phyloP scores from a whole-genome alignment of 2,888 invertebrate species.

The Mycalesis mineus region DNA sequence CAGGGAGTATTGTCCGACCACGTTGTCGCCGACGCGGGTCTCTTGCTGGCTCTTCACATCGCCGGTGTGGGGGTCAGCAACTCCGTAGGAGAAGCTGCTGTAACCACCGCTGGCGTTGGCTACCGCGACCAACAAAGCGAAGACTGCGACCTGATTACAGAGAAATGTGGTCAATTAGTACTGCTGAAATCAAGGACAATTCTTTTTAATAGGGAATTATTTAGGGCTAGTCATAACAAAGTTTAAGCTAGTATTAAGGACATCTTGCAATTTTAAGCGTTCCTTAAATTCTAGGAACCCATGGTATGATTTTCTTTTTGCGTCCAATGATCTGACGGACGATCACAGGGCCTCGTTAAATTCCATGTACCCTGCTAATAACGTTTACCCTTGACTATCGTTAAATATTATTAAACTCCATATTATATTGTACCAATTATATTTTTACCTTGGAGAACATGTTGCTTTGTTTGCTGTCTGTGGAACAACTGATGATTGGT shows the following conservation, averaged over 20 bases:
- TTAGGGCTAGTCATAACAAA: too few species aligned
- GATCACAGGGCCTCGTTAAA: not conserved
- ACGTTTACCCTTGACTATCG: not conserved
- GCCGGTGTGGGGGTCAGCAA: conserved; percentile 70
- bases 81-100: conserved; percentile 71
- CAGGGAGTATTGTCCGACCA: conserved; percentile 71
- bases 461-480: conserved; percentile 31
- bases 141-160: conserved; percentile 62
- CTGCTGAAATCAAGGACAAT: too few species aligned
- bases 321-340: not conserved
- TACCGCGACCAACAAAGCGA: conserved; percentile 66
- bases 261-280: too few species aligned
- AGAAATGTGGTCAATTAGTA: not conserved
- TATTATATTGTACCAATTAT: conserved; percentile 13
- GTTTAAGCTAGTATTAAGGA: too few species aligned
- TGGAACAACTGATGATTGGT: conserved; percentile 32
- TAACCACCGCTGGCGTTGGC: conserved; percentile 53
- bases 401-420: not conserved
- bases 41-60: conserved; percentile 72
- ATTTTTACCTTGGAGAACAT: conserved; percentile 36
- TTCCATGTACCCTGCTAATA: not conserved
- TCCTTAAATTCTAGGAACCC: too few species aligned
- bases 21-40: conserved; percentile 66
- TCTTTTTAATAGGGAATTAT: too few species aligned
- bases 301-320: too few species aligned